These are phyloP conservation scores for Poecile montanus DNA, from an alignment of 2,797 vertebrate genomes.

Conservation along the genomic window DNA sequence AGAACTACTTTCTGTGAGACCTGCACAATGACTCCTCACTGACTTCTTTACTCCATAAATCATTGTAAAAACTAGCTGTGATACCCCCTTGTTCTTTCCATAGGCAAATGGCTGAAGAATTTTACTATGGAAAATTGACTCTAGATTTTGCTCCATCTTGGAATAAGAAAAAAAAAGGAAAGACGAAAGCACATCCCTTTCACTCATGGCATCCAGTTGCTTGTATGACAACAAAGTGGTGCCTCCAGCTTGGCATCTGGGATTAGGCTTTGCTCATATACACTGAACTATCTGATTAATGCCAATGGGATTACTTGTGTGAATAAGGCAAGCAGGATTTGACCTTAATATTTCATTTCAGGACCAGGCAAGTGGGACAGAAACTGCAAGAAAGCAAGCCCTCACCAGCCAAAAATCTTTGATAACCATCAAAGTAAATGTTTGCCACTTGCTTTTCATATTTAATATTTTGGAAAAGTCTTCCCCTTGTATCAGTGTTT, in stretches of 20 bases:
- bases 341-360: conserved; percentile 49
- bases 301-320: conserved; percentile 13
- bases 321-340: conserved; percentile 54
- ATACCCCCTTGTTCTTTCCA: neutral
- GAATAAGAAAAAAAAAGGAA: no score
- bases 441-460: neutral
- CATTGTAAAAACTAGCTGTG: accelerated
- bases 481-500: neutral
- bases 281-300: conserved; percentile 47
- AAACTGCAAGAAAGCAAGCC: neutral
- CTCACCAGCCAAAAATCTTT: neutral
- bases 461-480: neutral
- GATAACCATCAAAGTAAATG: neutral
- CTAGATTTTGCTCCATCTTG: neutral
- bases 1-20: neutral
- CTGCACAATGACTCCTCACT: neutral
- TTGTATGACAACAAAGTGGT: neutral
- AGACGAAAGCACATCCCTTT: neutral
- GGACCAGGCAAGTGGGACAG: neutral
- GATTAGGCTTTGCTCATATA: conserved; percentile 29
- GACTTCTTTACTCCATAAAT: neutral
- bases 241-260: neutral
- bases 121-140: neutral
- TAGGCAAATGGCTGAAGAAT: neutral
- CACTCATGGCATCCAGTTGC: neutral